Evolutionary conservation across 2,888 invertebrate genomes (phyloP), one percentile per base, ranked within the genome.

Genomic region (Netelia virgata): DNA sequence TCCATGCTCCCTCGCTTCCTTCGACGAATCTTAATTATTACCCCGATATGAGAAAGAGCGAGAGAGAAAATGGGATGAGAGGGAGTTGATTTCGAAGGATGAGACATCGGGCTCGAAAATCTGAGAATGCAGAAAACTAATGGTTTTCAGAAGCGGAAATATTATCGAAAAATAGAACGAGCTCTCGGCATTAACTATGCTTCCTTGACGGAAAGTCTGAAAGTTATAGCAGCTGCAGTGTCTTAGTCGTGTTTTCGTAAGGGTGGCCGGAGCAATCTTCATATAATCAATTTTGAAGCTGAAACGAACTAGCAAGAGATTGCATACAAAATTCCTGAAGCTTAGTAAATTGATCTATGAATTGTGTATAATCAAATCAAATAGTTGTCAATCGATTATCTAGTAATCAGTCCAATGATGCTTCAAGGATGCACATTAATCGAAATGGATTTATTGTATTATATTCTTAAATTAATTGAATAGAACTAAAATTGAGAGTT

Each of bases 1-100:
- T 81, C 73, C 64, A 68, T 63, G 47, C 61, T 50, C 74, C 69
- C 64, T 69, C 57, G 64, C 74, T 72, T 53, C 81, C 47, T 47
- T 36, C 83, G 69, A 87, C 83, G 87, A 86, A 87, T 87, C 83
- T 83, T 87, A 84, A 87, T 87, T 86, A 82, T 84, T 83, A 84
- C 80, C n/a, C 66, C 80, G 76, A 76, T 72, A 66, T 73, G 36
- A 36, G 36, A 36, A 36, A 36, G 36, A 57, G 63, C 69, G 47
- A 57, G 57, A 28, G 63, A 43, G 70, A n/a, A 14, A 47, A 14
- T 14, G 1, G 10, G 47, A 47, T 8, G 14, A 14, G 59, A 43
- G 43, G 53, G 28, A 28, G 53, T 70, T 57, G 55, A 81, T 77
- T 74, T 84, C 73, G 81, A 81, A 70, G 53, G 47, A 41, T 53